phyloP scores from a whole-genome alignment of 1,140 invertebrate genomes.

The Lucilia cuprina region DNA sequence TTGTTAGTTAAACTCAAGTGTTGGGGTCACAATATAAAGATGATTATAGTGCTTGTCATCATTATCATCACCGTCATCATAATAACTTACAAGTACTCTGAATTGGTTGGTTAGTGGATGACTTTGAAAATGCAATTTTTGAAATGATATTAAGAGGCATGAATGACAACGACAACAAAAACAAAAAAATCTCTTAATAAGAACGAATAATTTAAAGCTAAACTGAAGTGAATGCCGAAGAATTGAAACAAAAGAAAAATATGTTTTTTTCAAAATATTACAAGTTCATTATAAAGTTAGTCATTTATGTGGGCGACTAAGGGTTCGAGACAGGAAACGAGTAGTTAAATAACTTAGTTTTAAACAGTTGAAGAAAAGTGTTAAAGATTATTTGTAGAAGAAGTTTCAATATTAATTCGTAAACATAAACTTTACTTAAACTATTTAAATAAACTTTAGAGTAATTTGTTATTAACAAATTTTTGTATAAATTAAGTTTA shows the following conservation, averaged over 20 bases:
- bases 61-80: background rate
- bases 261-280: background rate
- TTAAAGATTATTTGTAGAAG: no score
- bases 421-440: no score
- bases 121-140: slow-evolving; percentile 14
- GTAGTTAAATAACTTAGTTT: background rate
- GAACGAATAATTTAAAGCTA: background rate
- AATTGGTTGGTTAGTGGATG: background rate
- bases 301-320: background rate
- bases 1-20: background rate
- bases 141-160: background rate
- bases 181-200: background rate
- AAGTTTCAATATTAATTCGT: no score
- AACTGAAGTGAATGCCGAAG: background rate
- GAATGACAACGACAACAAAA: background rate
- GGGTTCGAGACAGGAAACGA: background rate
- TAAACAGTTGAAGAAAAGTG: no score
- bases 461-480: no score
- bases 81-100: no score
- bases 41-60: background rate
- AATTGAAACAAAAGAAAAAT: background rate
- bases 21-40: background rate
- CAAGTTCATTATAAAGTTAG: background rate
- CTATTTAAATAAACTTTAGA: no score
- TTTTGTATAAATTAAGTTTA: no score